Base-by-base conservation (phyloP, 2,797 vertebrate genomes). In the Xerus rutilus region DNA sequence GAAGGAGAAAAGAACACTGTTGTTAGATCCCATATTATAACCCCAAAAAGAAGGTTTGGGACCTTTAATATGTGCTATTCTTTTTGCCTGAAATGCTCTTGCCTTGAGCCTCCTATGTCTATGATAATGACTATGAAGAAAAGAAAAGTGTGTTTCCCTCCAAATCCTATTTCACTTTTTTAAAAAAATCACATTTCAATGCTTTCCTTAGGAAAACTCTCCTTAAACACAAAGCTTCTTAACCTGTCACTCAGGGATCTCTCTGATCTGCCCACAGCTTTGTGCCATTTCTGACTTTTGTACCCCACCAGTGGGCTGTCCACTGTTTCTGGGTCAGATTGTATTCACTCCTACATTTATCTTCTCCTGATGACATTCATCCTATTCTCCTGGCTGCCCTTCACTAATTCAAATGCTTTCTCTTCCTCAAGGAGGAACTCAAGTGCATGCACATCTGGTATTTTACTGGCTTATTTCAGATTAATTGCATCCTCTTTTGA, bases 401-500 rank as follows among this genome's bases (percentile, higher is more conserved):
- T 89, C 20, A 2, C 47, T 65, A 21, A 77, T 59, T 82, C 39
- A 83, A 64, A 64, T 73, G 20, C 7, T 89, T 15, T 52, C 9
- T 32, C 57, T 69, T 65, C 15, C 12, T 95, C 59, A 86, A 73
- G 59, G 57, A 90, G 59, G 30, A 92, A 30, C 23, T 83, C 35
- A 54, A 93, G 39, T 64, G 35, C 35, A 73, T 59, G 69, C 10
- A 49, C 43, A 78, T 77, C 11, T 89, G 73, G 79, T 35, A 45
- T 52, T 81, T 39, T 45, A 59, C 23, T 73, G 17, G 1, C 82
- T 28, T 88, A 65, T 52, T 39, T 78, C 43, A 91, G 45, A 78
- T 17, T 89, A 93, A 64, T 89, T 64, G 45, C 23, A 89, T 92
- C 14, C 15, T 91, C 28, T 87, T 90, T 82, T 78, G 74, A 93